Conservation (phyloP, 1,140 invertebrate genomes). For the Drosophila sp. region DNA sequence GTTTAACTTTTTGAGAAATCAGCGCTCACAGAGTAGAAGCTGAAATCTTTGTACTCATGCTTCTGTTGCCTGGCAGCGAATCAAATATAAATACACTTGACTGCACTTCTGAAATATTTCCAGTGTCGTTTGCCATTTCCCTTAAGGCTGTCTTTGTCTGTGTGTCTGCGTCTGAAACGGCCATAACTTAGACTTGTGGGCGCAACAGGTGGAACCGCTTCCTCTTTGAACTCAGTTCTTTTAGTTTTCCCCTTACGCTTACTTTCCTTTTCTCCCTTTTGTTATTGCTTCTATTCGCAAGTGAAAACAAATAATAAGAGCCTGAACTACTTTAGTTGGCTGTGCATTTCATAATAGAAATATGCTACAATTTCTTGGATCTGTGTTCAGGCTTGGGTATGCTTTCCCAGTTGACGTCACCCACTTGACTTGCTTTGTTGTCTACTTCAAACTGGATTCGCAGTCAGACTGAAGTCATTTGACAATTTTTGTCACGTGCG, state of each 20-base stretch:
- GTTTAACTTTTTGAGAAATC: slow-evolving; percentile 30
- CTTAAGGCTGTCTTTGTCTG: slow-evolving; percentile 17
- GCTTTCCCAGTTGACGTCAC: neutral
- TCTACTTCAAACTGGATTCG: slow-evolving; percentile 60
- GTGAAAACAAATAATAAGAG: slow-evolving; percentile 20
- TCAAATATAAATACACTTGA: slow-evolving; percentile 64
- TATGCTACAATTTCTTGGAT: slow-evolving; percentile 28
- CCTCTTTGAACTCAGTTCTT: neutral
- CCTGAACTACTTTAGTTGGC: slow-evolving; percentile 30
- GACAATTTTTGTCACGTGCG: slow-evolving; percentile 83
- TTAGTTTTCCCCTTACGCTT: neutral
- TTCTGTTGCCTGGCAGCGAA: slow-evolving; percentile 27
- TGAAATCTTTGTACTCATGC: slow-evolving; percentile 37
- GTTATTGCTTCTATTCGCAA: slow-evolving; percentile 35
- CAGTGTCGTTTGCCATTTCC: slow-evolving; percentile 29
- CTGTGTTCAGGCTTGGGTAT: neutral
- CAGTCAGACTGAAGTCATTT: slow-evolving; percentile 75
- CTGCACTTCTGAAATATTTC: slow-evolving; percentile 58
- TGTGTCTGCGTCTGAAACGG: slow-evolving; percentile 22
- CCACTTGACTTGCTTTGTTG: slow-evolving; percentile 34
- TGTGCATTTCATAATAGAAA: slow-evolving; percentile 54
- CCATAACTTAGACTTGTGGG: slow-evolving; percentile 51
- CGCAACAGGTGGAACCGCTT: slow-evolving; percentile 41
- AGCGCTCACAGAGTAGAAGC: slow-evolving; percentile 18
- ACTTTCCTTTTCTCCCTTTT: neutral